These are phyloP conservation scores for Ophion ellenae DNA, from an alignment of 2,888 invertebrate species.

Conservation along the genomic window DNA sequence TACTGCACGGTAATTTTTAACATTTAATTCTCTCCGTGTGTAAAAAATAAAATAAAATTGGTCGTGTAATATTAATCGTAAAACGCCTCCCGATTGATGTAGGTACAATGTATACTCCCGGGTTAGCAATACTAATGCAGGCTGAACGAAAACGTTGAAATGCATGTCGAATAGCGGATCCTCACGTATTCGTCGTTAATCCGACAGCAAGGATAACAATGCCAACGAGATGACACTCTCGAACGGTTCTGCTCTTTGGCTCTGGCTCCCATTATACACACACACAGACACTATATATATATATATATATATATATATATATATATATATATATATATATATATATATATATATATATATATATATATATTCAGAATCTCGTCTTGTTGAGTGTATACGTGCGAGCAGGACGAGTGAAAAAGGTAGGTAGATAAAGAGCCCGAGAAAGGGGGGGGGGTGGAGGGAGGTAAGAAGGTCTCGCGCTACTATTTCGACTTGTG, in stretches of 20 bases:
- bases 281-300: slow-evolving; percentile 14
- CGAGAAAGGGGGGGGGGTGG: slow-evolving; percentile 3
- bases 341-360: slow-evolving; percentile 8
- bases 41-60: not conserved
- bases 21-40: too few species aligned
- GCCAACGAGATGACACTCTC: slow-evolving; percentile 71
- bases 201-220: slow-evolving; percentile 78
- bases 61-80: slow-evolving; percentile 6
- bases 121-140: slow-evolving; percentile 40
- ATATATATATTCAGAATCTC: slow-evolving; percentile 18
- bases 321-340: too few species aligned
- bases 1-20: too few species aligned
- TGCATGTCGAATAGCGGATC: slow-evolving; percentile 67
- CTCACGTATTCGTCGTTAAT: slow-evolving; percentile 72
- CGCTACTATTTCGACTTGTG: slow-evolving; percentile 76
- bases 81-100: not conserved
- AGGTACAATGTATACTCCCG: slow-evolving; percentile 28
- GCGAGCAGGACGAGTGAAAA: slow-evolving; percentile 17
- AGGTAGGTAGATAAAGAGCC: slow-evolving; percentile 43
- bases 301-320: too few species aligned
- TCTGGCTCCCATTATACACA: slow-evolving; percentile 45
- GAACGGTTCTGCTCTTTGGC: slow-evolving; percentile 58
- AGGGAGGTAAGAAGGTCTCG: slow-evolving; percentile 56
- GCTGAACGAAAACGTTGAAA: slow-evolving; percentile 67
- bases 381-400: slow-evolving; percentile 24